These are phyloP conservation scores for Macrostomum lignano DNA, from an alignment of 1,140 invertebrate genomes.

Conservation along the genomic window DNA sequence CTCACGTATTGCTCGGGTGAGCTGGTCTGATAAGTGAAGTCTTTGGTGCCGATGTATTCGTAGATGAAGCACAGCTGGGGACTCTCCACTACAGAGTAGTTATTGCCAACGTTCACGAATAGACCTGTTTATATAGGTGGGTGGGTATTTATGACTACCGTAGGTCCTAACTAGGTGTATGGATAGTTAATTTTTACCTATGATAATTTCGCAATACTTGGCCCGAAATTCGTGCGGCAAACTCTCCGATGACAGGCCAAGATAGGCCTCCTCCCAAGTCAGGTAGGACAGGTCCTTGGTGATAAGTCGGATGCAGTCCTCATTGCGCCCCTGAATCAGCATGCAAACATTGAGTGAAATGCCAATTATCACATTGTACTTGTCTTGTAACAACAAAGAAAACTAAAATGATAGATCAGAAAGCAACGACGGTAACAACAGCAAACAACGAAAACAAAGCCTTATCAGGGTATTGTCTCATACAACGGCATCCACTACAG, in stretches of 20 bases:
- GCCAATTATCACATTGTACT: no score
- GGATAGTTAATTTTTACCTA: no score
- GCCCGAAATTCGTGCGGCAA: conserved; percentile 19
- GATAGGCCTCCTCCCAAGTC: conserved; percentile 23
- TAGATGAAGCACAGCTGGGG: conserved; percentile 22
- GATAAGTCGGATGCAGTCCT: conserved; percentile 18
- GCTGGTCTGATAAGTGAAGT: conserved; percentile 1
- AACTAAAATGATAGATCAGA: no score
- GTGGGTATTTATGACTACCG: no score
- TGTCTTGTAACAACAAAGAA: no score
- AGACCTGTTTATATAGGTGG: no score
- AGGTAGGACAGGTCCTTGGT: conserved; percentile 19
- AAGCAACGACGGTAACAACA: no score
- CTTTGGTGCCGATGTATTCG: conserved; percentile 14
- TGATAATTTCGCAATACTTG: conserved; percentile 23
- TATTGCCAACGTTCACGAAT: conserved; percentile 23
- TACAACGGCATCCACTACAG: no score
- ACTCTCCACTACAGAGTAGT: conserved; percentile 19
- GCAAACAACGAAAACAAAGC: no score
- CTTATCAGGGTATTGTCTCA: no score
- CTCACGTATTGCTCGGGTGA: conserved; percentile 1
- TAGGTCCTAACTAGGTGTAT: no score
- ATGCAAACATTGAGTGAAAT: no score
- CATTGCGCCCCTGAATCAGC: conserved; percentile 20
- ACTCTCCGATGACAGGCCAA: conserved; percentile 13